These are phyloP conservation scores for Xiphophorus maculatus DNA, from an alignment of 2,113 vertebrate genomes.

Conservation along the genomic window DNA sequence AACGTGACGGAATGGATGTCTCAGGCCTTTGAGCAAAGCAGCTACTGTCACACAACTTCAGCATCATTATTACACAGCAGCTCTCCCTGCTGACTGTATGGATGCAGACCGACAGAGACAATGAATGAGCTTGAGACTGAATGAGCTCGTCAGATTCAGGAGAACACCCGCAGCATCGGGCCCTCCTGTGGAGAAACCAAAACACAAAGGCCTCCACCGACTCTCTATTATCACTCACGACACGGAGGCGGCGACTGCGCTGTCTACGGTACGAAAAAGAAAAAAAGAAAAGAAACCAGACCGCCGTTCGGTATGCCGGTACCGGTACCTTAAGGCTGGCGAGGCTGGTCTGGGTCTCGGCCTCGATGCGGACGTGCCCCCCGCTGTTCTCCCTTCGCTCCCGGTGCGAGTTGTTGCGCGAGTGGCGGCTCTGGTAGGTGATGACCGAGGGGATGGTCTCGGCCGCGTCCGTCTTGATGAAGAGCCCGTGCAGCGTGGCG, in stretches of 20 bases:
- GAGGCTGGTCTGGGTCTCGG: constrained; percentile 91
- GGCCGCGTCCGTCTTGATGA: constrained; percentile 91
- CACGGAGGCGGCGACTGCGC: neutral
- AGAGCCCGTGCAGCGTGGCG: constrained; percentile 88
- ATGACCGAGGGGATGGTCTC: constrained; percentile 87
- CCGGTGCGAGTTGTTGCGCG: constrained; percentile 77
- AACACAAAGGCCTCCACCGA: constrained; percentile 29
- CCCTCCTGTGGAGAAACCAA: constrained; percentile 27
- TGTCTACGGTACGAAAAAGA: neutral
- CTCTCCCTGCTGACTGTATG: too few relatives aligned
- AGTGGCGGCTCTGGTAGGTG: constrained; percentile 84
- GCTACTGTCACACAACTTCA: too few relatives aligned
- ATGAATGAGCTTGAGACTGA: neutral
- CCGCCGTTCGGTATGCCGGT: too few relatives aligned
- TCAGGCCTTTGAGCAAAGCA: neutral
- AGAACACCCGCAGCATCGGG: constrained; percentile 18
- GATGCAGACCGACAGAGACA: neutral
- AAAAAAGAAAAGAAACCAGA: too few relatives aligned
- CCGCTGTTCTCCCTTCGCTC: constrained; percentile 79
- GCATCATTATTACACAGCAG: neutral
- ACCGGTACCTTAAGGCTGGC: constrained; percentile 84
- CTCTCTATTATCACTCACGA: neutral
- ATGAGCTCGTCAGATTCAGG: neutral
- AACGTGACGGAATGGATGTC: neutral
- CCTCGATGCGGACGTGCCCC: constrained; percentile 84